Evolutionary conservation across 2,113 vertebrate species (phyloP).

Genomic region (Crotalus horridus): DNA sequence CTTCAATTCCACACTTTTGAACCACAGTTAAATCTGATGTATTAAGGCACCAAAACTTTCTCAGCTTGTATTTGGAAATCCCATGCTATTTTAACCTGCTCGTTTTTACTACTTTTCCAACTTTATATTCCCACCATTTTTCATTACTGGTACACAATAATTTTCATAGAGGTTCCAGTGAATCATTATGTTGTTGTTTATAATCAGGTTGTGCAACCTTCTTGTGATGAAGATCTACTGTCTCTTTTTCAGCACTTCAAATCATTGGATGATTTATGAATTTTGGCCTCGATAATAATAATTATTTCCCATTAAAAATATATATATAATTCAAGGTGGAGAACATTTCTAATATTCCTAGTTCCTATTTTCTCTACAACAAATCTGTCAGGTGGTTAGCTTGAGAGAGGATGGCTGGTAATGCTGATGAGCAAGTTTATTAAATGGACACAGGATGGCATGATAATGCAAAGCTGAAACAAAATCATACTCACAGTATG

Average conservation of each 20-base stretch:
- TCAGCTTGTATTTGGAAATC: background rate
- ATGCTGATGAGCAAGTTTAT: background rate
- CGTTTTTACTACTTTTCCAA: background rate
- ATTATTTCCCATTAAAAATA: background rate
- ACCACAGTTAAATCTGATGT: background rate
- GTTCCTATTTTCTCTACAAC: background rate
- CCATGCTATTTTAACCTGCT: background rate
- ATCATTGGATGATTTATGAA: background rate
- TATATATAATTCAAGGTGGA: background rate
- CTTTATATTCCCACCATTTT: background rate
- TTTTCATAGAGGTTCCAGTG: background rate
- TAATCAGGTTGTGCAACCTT: background rate
- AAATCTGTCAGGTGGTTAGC: background rate
- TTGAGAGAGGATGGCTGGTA: background rate
- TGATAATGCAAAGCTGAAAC: background rate
- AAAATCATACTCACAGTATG: background rate
- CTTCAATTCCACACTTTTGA: background rate
- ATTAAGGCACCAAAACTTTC: background rate
- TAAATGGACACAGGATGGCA: background rate
- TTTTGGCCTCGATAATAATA: background rate
- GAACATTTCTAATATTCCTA: background rate
- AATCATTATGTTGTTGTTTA: background rate
- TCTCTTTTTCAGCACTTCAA: background rate
- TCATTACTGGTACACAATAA: background rate
- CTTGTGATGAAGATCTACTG: background rate